Conservation (phyloP, 1,140 invertebrate species). For the Drosophila suzukii region DNA sequence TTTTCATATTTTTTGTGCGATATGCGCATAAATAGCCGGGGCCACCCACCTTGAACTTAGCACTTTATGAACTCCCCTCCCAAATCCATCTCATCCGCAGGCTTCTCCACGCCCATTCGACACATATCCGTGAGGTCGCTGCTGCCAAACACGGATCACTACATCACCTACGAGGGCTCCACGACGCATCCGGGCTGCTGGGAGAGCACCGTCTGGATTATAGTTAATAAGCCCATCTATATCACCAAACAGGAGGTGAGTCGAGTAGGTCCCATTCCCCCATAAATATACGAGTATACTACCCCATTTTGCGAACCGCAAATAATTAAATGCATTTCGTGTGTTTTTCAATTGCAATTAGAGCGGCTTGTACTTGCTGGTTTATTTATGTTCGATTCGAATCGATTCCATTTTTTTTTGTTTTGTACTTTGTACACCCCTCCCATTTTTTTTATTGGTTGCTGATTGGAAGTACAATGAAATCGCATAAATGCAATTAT, state of each 20-base stretch:
- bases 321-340: constrained; percentile 73
- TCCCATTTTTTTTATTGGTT: constrained; percentile 19
- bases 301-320: constrained; percentile 40
- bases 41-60: constrained; percentile 71
- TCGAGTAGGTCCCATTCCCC: not conserved
- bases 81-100: constrained; percentile 85
- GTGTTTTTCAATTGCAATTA: constrained; percentile 71
- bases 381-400: constrained; percentile 38
- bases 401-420: not conserved
- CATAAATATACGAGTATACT: too few species aligned
- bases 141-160: constrained; percentile 94
- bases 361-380: constrained; percentile 38
- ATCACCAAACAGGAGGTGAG: constrained; percentile 94
- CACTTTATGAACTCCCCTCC: constrained; percentile 17
- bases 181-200: constrained; percentile 97
- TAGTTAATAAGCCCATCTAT: constrained; percentile 98
- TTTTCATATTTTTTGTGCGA: constrained; percentile 49
- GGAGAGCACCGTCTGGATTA: constrained; percentile 97
- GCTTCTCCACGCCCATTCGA: constrained; percentile 91
- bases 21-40: constrained; percentile 53
- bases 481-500: constrained; percentile 77
- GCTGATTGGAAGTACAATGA: constrained; percentile 52
- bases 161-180: constrained; percentile 99
- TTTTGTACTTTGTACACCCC: not conserved
- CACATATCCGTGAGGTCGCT: constrained; percentile 93